Base-by-base conservation (phyloP, 2,797 vertebrate species). In the Nannoperca obscura region DNA sequence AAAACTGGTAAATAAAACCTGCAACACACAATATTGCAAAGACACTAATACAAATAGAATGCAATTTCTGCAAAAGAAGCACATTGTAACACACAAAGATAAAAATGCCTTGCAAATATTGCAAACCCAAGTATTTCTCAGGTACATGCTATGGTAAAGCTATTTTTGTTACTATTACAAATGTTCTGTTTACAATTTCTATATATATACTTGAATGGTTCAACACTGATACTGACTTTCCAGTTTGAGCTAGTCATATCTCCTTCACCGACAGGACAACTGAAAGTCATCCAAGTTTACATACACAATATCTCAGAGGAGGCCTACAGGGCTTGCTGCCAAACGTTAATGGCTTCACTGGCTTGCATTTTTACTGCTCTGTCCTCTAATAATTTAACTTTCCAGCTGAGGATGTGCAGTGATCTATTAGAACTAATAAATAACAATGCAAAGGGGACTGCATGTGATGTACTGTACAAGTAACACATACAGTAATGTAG, bases 231-330 rank as follows among this genome's bases (percentile, higher is more conserved):
- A 53, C 27, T 19, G 59, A 69, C 66, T 86, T 85, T 84, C 74
- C 57, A 66, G 50, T 74, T 72, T 30, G 67, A 84, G 46, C 66
- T 14, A 12, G 60, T 81, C 61, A 5, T 44, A 59, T 71, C 59
- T 80, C 60, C 38, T 74, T 73, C 67, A 34, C 46, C 1, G 5
- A 74, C 62, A 79, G 61, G 27, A 72, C 58, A 12, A 50, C 30
- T 87, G 82, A 89, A 89, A 83, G 82, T 78, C 89, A 70, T 76
- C 67, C 76, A 78, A 73, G 76, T 84, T 85, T 74, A 74, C 57
- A 7, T 53, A 78, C 79, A 78, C 79, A 68, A 24, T 70, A 32
- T 79, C 72, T 76, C 6, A 40, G 53, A 74, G 52, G 71, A 86
- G 69, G 71, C 57, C 63, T 52, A n/a, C 11, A 17, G 77, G 82